Evolutionary conservation across 2,888 invertebrate species (phyloP).

Genomic region (Drosophila meridionalis): DNA sequence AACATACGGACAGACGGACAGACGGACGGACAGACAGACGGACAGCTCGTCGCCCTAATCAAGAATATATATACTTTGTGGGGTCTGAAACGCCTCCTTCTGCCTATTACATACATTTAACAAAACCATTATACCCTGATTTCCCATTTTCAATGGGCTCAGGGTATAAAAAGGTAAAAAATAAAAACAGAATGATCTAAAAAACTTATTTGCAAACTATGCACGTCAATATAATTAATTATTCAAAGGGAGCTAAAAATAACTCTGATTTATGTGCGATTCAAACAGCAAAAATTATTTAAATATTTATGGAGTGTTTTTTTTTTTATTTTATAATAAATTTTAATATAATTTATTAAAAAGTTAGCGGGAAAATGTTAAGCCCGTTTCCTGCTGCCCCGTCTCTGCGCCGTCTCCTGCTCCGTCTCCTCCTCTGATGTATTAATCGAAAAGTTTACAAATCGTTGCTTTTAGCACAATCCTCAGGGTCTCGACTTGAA

Average conservation of each 20-base stretch:
- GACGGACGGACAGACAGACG: too few relatives aligned
- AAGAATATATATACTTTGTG: too few relatives aligned
- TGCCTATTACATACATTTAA: too few relatives aligned
- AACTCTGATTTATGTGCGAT: background rate
- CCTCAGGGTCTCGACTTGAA: background rate
- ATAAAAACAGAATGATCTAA: background rate
- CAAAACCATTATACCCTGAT: too few relatives aligned
- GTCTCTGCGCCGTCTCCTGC: background rate
- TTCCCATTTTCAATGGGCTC: too few relatives aligned
- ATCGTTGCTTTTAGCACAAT: constrained; percentile 12
- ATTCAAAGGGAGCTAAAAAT: background rate
- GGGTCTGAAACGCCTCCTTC: too few relatives aligned
- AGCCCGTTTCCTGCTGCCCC: background rate
- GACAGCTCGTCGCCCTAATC: too few relatives aligned
- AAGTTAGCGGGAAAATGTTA: background rate
- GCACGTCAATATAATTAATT: background rate
- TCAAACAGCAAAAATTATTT: background rate
- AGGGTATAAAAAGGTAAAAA: too few relatives aligned
- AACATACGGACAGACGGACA: too few relatives aligned
- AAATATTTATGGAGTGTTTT: background rate
- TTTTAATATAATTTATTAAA: constrained; percentile 7
- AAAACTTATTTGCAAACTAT: background rate
- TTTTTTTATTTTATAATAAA: background rate
- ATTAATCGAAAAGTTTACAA: constrained; percentile 16
- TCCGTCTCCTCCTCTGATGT: background rate